phyloP scores from a whole-genome alignment of 2,113 vertebrate species.

The Egretta garzetta region DNA sequence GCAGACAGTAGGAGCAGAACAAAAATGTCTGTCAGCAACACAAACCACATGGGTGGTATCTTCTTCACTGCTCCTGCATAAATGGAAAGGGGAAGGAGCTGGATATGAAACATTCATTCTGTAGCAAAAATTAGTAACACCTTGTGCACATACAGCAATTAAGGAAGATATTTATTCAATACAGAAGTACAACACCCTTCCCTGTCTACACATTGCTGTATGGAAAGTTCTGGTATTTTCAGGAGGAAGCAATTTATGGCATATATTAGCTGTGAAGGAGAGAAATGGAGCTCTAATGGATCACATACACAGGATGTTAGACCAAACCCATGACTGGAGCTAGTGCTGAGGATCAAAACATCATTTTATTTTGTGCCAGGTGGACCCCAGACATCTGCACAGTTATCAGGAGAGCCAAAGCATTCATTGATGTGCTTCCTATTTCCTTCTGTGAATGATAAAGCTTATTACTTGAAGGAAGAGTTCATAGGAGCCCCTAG shows the following conservation, averaged over 20 bases:
- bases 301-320: background rate
- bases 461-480: background rate
- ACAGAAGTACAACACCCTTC: background rate
- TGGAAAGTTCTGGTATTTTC: background rate
- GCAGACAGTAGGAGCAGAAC: too few species aligned
- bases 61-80: background rate
- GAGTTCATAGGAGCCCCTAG: background rate
- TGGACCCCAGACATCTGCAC: background rate
- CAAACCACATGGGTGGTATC: background rate
- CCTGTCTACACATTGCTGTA: background rate
- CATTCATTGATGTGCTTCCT: background rate
- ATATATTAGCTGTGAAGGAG: background rate
- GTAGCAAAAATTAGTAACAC: background rate
- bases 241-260: background rate
- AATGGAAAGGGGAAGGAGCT: conserved; percentile 15
- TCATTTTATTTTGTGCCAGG: background rate
- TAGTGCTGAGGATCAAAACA: background rate
- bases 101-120: background rate
- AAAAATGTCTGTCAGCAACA: background rate
- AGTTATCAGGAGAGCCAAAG: background rate
- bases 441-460: background rate
- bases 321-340: accelerated
- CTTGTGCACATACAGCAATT: background rate
- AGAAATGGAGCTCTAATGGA: background rate
- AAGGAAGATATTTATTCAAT: background rate